Evolutionary conservation across 1,140 invertebrate species (phyloP).

Genomic region (Homarus americanus): DNA sequence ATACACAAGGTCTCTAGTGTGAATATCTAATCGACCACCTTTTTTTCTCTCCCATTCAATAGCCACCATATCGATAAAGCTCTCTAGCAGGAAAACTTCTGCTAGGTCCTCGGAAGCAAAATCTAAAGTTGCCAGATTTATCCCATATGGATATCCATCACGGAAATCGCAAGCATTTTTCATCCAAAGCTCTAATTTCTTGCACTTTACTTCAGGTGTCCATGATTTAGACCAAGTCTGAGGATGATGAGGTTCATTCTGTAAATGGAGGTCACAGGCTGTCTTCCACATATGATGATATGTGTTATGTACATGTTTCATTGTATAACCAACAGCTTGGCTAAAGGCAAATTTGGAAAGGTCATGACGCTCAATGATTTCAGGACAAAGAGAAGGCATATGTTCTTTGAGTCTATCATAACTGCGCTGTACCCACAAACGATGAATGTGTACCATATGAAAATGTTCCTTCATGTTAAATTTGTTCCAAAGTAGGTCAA

Average conservation of each 20-base stretch:
- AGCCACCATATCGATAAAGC: conserved; percentile 35
- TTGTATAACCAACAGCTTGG: conserved; percentile 46
- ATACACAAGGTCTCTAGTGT: not conserved
- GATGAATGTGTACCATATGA: not conserved
- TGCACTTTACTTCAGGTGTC: conserved; percentile 1
- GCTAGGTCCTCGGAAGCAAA: conserved; percentile 16
- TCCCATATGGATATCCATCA: not conserved
- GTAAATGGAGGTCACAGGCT: conserved; percentile 26
- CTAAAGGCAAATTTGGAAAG: conserved; percentile 52
- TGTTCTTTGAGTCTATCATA: conserved; percentile 15
- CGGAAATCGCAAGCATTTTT: not conserved
- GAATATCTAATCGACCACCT: conserved; percentile 2
- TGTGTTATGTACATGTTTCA: conserved; percentile 20
- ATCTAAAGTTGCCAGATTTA: not conserved
- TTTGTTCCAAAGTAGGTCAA: conserved; percentile 24
- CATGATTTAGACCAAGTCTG: conserved; percentile 11
- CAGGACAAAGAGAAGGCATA: conserved; percentile 10
- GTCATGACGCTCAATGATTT: conserved; percentile 46
- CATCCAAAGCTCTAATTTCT: conserved; percentile 22
- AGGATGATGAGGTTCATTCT: conserved; percentile 48
- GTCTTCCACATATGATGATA: conserved; percentile 24
- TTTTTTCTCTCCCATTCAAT: conserved; percentile 57
- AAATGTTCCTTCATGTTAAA: conserved; percentile 55
- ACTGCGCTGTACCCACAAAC: conserved; percentile 24
- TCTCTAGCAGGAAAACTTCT: conserved; percentile 28